These are phyloP conservation scores for Ictidomys tridecemlineatus DNA, from an alignment of 2,113 vertebrate species.

Conservation along the genomic window DNA sequence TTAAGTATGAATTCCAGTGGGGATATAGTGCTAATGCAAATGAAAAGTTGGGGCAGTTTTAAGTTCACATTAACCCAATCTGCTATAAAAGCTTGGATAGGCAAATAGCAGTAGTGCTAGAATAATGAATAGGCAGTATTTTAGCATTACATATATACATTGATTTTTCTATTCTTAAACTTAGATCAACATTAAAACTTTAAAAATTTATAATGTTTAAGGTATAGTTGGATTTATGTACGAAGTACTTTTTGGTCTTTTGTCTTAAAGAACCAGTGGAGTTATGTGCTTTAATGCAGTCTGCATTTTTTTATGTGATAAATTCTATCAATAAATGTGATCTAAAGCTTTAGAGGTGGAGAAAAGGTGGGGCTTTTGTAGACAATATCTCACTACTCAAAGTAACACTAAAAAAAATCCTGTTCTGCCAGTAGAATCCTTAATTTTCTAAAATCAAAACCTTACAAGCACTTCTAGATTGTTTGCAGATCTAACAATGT, in stretches of 20 bases:
- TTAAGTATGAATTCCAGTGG: background rate
- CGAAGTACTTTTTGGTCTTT: conserved; percentile 25
- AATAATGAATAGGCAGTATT: conserved; percentile 19
- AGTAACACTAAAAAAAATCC: background rate
- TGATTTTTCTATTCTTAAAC: background rate
- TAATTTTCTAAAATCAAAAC: background rate
- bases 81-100: background rate
- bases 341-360: conserved; percentile 26
- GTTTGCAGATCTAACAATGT: background rate
- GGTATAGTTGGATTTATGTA: background rate
- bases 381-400: background rate
- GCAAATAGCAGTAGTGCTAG: background rate
- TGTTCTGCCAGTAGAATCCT: background rate
- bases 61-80: background rate
- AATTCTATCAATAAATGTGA: background rate
- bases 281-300: background rate
- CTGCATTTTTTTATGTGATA: background rate
- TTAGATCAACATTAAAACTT: background rate
- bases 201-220: background rate
- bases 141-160: conserved; percentile 30
- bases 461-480: background rate
- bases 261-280: background rate
- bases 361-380: background rate
- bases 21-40: background rate
- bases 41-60: background rate